phyloP scores from a whole-genome alignment of 2,797 vertebrate species.

The Avahi laniger region DNA sequence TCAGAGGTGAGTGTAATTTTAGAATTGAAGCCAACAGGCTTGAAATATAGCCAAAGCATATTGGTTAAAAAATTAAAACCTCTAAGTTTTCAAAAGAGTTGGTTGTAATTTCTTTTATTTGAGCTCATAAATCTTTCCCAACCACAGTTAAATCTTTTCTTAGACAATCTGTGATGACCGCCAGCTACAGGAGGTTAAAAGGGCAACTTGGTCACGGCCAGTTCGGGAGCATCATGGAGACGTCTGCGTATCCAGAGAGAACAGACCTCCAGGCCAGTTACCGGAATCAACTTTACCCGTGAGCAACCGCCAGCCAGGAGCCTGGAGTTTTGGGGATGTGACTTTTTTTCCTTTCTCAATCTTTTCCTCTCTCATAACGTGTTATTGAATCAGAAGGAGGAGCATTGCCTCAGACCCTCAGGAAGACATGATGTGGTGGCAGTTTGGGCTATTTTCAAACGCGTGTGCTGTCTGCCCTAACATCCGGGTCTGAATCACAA shows the following conservation, averaged over 20 bases:
- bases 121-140: not conserved
- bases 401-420: not conserved
- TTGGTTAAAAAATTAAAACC: not conserved
- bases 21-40: not conserved
- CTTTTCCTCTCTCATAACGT: not conserved
- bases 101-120: not conserved
- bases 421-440: not conserved
- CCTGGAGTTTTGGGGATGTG: not conserved
- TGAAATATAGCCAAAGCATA: not conserved
- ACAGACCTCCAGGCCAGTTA: not conserved
- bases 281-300: not conserved
- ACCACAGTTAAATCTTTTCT: not conserved
- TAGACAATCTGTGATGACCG: not conserved
- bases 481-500: rapidly evolving
- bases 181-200: not conserved
- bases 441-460: not conserved
- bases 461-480: not conserved
- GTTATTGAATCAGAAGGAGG: not conserved
- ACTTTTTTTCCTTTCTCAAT: not conserved
- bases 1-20: not conserved
- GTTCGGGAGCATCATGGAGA: not conserved
- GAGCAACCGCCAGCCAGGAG: not conserved
- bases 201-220: not conserved
- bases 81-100: not conserved
- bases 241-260: not conserved